A percentile compares a stretch with the other conserved stretches of the same genome.
phyloP scores from a whole-genome alignment of 2,888 invertebrate species.

The Rutpela maculata region DNA sequence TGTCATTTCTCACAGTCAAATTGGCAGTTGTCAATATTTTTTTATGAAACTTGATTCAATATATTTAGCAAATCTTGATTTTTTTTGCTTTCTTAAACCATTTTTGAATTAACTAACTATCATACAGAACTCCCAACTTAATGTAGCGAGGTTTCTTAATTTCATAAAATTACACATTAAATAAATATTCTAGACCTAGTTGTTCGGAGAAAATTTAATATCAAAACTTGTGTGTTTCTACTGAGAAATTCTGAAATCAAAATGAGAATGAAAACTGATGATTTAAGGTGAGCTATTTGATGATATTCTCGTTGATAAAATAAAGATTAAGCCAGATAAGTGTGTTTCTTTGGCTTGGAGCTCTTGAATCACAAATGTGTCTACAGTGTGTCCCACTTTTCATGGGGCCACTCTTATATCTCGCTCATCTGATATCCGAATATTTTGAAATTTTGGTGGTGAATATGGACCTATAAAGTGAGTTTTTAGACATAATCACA shows the following conservation, averaged over 20 bases:
- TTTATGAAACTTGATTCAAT: too few relatives aligned
- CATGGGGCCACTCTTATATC: too few relatives aligned
- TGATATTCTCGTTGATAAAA: background rate
- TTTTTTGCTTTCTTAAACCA: too few relatives aligned
- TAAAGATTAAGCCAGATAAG: background rate
- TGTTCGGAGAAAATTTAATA: background rate
- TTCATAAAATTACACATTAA: background rate
- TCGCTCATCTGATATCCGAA: too few relatives aligned
- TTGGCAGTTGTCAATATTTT: too few relatives aligned
- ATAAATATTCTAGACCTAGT: background rate
- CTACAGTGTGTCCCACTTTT: too few relatives aligned
- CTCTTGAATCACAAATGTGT: background rate
- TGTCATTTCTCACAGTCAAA: too few relatives aligned
- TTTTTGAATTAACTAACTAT: too few relatives aligned
- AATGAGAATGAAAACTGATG: background rate
- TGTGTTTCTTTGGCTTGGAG: background rate
- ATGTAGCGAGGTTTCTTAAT: background rate
- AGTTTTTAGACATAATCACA: too few relatives aligned
- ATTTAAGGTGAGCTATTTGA: background rate
- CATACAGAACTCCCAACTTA: background rate
- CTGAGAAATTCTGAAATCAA: background rate
- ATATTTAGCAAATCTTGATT: too few relatives aligned
- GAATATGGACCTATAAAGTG: too few relatives aligned
- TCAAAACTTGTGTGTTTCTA: background rate
- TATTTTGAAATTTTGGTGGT: too few relatives aligned